phyloP scores from a whole-genome alignment of 35 echinoderm and acorn worm genomes.

The Eucidaris tribuloides region DNA sequence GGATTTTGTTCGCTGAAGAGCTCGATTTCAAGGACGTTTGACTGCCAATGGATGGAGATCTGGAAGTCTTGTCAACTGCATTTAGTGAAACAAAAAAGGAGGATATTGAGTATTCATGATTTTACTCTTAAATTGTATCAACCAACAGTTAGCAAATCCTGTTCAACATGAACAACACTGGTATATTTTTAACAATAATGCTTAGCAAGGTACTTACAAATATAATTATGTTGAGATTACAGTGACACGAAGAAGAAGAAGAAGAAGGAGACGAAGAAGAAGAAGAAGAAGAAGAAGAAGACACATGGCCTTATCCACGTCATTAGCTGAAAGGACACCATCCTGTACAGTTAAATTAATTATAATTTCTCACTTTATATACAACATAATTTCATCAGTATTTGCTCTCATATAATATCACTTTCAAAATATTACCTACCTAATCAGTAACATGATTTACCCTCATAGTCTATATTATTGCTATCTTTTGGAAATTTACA shows the following conservation, averaged over 20 bases:
- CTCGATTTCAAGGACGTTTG: background rate
- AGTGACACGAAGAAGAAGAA: too few species aligned
- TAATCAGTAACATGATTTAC: background rate
- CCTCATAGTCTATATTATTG: background rate
- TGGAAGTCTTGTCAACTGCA: background rate
- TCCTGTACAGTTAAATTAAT: slow-evolving; percentile 26
- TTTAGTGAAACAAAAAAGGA: too few species aligned
- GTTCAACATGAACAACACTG: too few species aligned
- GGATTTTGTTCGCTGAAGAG: background rate
- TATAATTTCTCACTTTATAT: background rate
- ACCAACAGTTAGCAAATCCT: too few species aligned
- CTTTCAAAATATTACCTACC: background rate
- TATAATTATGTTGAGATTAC: too few species aligned
- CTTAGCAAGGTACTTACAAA: too few species aligned
- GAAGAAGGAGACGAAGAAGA: too few species aligned
- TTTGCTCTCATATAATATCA: background rate
- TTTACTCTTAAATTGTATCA: too few species aligned
- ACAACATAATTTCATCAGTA: background rate
- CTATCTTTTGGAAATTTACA: background rate
- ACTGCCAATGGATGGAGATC: slow-evolving; percentile 3
- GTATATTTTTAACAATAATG: too few species aligned
- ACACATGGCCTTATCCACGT: slow-evolving; percentile 54
- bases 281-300: too few species aligned
- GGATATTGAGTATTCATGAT: too few species aligned
- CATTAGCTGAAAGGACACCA: slow-evolving; percentile 56